These are phyloP conservation scores for Melierax canorus DNA, from an alignment of 2,113 vertebrate species.

Conservation along the genomic window DNA sequence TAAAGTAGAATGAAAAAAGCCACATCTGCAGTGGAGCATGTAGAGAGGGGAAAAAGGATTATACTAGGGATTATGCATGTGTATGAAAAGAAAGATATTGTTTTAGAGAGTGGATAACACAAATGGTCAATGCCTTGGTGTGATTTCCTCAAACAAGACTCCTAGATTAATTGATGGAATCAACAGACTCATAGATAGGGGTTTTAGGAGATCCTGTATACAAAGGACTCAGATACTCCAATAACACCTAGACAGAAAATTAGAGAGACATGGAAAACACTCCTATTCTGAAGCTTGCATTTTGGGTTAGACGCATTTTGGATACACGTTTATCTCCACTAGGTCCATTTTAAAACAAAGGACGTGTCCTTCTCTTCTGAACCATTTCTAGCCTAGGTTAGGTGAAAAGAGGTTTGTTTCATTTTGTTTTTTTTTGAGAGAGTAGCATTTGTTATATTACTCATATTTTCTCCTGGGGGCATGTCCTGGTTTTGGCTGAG, in stretches of 20 bases:
- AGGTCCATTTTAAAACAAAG: background rate
- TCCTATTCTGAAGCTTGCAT: background rate
- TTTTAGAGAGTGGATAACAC: background rate
- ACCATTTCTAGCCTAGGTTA: background rate
- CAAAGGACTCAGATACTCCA: background rate
- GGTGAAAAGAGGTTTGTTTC: background rate
- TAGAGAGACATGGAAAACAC: background rate
- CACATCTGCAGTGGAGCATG: background rate
- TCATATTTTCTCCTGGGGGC: background rate
- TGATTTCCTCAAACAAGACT: background rate
- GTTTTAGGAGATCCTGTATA: background rate
- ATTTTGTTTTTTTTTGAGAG: background rate
- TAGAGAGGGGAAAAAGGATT: background rate
- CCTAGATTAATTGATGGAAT: background rate
- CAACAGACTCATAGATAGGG: background rate
- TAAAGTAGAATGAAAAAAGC: background rate
- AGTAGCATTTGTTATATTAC: background rate
- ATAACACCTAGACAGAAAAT: background rate
- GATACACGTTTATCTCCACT: background rate
- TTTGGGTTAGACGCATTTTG: background rate
- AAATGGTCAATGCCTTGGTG: background rate
- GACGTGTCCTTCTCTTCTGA: background rate
- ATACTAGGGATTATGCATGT: background rate
- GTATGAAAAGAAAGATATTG: background rate
- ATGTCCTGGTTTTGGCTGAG: no score